These are phyloP conservation scores for Sylvia atricapilla DNA, from an alignment of 2,113 vertebrate genomes.

Conservation along the genomic window DNA sequence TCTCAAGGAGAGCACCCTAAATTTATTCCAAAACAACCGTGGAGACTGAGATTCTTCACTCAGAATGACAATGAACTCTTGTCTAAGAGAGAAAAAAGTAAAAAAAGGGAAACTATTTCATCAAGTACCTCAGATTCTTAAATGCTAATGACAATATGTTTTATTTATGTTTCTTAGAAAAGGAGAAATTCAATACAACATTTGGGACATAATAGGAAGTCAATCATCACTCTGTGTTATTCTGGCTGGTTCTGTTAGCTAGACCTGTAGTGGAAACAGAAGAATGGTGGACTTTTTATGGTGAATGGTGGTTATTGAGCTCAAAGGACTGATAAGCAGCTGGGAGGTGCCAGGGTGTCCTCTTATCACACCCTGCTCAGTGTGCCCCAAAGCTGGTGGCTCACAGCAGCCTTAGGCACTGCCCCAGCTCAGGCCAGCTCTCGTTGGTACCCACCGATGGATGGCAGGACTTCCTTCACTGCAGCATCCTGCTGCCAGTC, in stretches of 20 bases:
- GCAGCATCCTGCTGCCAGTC: neutral
- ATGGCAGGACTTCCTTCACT: neutral
- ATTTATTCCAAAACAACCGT: neutral
- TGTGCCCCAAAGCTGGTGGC: neutral
- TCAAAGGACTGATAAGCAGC: neutral
- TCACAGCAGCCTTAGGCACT: neutral
- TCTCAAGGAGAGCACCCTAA: neutral
- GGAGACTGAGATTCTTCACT: neutral
- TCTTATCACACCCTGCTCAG: accelerated
- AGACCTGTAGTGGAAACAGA: neutral
- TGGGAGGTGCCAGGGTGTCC: neutral
- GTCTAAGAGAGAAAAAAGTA: neutral
- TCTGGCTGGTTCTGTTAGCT: neutral
- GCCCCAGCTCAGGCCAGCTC: neutral
- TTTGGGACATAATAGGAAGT: neutral
- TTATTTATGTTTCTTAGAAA: neutral
- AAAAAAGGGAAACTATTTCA: neutral
- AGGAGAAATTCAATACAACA: neutral
- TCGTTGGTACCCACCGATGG: too few species aligned
- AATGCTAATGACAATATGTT: neutral
- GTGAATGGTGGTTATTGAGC: neutral
- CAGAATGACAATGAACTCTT: neutral
- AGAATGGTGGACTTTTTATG: neutral
- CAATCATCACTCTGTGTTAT: neutral
- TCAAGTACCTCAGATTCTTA: neutral